phyloP scores from a whole-genome alignment of 2,113 vertebrate genomes.

The Pterophyllum scalare region DNA sequence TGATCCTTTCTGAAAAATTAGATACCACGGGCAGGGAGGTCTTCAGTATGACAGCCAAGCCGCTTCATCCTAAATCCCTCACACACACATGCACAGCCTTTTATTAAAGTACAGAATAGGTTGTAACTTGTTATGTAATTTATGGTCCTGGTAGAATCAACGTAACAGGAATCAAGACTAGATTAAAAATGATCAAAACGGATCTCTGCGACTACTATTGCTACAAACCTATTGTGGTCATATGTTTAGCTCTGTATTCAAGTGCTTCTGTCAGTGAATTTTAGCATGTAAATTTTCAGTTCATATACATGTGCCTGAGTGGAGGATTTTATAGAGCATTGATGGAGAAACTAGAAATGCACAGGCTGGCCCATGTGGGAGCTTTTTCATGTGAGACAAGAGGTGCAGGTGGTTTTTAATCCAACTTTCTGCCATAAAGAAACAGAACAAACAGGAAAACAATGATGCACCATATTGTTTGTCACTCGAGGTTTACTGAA shows the following conservation, averaged over 20 bases:
- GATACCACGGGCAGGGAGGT: slow-evolving; percentile 47
- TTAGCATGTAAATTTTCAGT: not conserved
- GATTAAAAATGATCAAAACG: not conserved
- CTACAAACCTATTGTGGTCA: not conserved
- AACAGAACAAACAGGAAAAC: slow-evolving; percentile 26
- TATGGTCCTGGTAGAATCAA: not conserved
- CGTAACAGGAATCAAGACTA: not conserved
- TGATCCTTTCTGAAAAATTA: slow-evolving; percentile 62
- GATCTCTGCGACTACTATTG: too few relatives aligned
- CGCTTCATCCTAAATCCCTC: not conserved
- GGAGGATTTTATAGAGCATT: not conserved
- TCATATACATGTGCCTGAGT: not conserved
- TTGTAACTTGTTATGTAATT: not conserved
- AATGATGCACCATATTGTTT: slow-evolving; percentile 3
- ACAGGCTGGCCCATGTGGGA: slow-evolving; percentile 8
- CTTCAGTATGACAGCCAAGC: slow-evolving; percentile 22
- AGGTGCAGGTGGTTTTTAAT: slow-evolving; percentile 12
- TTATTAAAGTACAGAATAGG: not conserved
- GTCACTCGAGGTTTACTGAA: slow-evolving; percentile 15
- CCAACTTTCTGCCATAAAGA: slow-evolving; percentile 19
- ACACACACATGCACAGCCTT: not conserved
- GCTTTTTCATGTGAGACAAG: slow-evolving; percentile 3
- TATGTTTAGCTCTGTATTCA: not conserved
- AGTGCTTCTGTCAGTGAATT: not conserved
- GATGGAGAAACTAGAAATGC: not conserved